Conservation (phyloP, 1,140 invertebrate species). For the Caenorhabditis briggsae region DNA sequence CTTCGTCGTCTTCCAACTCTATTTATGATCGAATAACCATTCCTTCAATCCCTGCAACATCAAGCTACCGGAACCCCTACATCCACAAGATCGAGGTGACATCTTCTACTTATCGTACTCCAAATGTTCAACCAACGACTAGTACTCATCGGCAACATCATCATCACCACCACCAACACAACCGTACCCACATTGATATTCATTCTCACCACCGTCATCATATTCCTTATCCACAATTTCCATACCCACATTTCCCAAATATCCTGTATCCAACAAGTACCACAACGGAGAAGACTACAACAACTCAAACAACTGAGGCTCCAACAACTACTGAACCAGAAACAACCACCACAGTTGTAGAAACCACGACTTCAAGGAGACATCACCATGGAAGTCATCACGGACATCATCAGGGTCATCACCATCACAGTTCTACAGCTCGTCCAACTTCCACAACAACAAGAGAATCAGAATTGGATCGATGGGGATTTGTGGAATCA, state of each 20-base stretch:
- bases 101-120: slow-evolving; percentile 26
- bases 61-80: slow-evolving; percentile 41
- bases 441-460: slow-evolving; percentile 6
- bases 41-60: not conserved
- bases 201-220: slow-evolving; percentile 30
- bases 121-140: not conserved
- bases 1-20: slow-evolving; percentile 9
- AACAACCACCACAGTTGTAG: not conserved
- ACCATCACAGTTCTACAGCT: slow-evolving; percentile 28
- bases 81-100: slow-evolving; percentile 22
- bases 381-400: slow-evolving; percentile 39
- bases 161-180: slow-evolving; percentile 23
- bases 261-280: not conserved
- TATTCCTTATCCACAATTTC: slow-evolving; percentile 26
- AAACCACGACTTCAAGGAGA: not conserved
- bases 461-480: slow-evolving; percentile 14
- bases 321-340: not conserved
- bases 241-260: slow-evolving; percentile 33
- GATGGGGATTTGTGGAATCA: slow-evolving; percentile 29
- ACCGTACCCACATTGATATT: not conserved
- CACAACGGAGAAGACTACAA: not conserved
- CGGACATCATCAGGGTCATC: slow-evolving; percentile 11
- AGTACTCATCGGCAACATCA: slow-evolving; percentile 10
- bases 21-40: slow-evolving; percentile 17
- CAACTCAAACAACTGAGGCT: not conserved